A percentile compares a stretch with the other conserved stretches of the same genome.
Evolutionary conservation across 1,140 invertebrate species (phyloP).

Genomic region (Drosophila pectinifera): DNA sequence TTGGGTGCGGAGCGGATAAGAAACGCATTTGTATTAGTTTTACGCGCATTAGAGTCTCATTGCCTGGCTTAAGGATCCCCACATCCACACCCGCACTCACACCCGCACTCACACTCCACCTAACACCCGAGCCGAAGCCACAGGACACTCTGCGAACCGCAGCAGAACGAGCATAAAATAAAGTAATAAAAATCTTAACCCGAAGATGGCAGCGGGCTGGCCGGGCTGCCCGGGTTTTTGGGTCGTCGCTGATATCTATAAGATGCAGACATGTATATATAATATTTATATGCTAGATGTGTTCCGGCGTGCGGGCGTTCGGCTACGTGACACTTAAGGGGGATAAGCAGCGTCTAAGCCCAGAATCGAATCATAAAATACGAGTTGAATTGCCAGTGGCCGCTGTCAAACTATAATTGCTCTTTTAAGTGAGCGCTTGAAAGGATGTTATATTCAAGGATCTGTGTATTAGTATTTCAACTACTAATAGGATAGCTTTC

Average conservation of each 20-base stretch:
- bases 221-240: constrained; percentile 12
- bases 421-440: constrained; percentile 60
- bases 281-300: constrained; percentile 52
- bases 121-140: not conserved
- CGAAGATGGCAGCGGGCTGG: constrained; percentile 17
- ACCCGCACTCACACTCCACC: not conserved
- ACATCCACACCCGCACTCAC: constrained; percentile 20
- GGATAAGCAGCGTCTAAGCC: constrained; percentile 69
- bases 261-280: constrained; percentile 66
- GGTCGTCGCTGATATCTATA: constrained; percentile 56
- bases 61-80: constrained; percentile 70
- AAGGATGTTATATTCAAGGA: constrained; percentile 21
- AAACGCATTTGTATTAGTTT: constrained; percentile 83
- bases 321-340: constrained; percentile 75
- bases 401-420: constrained; percentile 67
- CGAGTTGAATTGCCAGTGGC: constrained; percentile 53
- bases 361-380: constrained; percentile 81
- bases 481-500: too few relatives aligned
- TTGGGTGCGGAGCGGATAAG: constrained; percentile 61
- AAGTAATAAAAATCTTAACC: constrained; percentile 82
- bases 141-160: constrained; percentile 36
- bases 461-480: not conserved
- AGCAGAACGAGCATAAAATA: constrained; percentile 77
- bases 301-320: constrained; percentile 20
- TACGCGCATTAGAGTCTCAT: constrained; percentile 83